Base-by-base conservation (phyloP, 2,888 invertebrate genomes). In the Ectropis crepuscularia region DNA sequence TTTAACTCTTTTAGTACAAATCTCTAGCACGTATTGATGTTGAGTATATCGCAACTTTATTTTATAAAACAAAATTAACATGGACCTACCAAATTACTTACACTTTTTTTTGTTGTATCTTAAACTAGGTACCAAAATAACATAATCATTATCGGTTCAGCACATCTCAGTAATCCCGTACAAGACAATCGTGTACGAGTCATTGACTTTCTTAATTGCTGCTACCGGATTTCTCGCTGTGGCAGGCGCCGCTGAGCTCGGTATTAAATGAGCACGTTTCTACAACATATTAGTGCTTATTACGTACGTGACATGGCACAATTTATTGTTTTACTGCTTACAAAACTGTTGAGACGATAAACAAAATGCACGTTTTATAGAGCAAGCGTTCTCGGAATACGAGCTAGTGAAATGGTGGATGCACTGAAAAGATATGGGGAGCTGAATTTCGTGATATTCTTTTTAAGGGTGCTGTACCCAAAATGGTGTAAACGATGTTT, bases 151-250 rank as follows among this genome's bases (percentile, higher is more conserved):
- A 28, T 28, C 16, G 16, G 16, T 28, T 28, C 16, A 28, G 16
- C 16, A 28, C 16, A 28, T 28, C 16, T 28, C 16, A 28, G 59
- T 50, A 59, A 63, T 45, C 54, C 47, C 16, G 16, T 28, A 28
- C 16, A 38, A 54, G 51, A 59, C 36, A 63, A 63, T 63, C 47
- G 51, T 51, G 45, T 45, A 45, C 57, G 45, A 38, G 63, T 55
- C 54, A 59, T 55, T 59, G 54, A 59, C 59, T 59, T 37, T n/a
- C 46, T 54, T 59, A 63, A 55, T 63, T 47, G 38, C 55, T 37
- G 36, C 43, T 57, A 36, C 61, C 36, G 49, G 39, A 63, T 63
- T 48, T 45, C 53, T 47, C 36, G 48, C 38, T 12, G 53, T 10
- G 41, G n/a, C 47, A 42, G n/a, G 36, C n/a, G 16, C 11, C 6